Conservation (phyloP, 2,888 invertebrate genomes). For the Beris chalybata region DNA sequence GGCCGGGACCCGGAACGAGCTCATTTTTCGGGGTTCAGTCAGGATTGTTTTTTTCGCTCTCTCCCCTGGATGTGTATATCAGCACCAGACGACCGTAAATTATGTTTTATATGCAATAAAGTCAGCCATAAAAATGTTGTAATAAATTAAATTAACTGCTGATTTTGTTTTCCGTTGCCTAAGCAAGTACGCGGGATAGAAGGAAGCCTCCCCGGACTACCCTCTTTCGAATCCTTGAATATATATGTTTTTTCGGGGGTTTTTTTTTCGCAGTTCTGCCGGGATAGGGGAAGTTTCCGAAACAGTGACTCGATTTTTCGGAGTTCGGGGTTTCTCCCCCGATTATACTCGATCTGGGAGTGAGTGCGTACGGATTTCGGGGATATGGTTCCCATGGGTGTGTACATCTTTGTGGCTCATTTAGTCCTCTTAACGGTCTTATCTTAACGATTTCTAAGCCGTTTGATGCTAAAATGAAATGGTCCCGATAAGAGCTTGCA, state of each 20-base stretch:
- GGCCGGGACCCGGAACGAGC: too few relatives aligned
- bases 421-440: conserved; percentile 35
- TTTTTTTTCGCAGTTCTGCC: neutral
- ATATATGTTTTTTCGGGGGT: neutral
- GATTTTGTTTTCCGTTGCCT: conserved; percentile 49
- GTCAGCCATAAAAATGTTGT: conserved; percentile 58
- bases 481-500: conserved; percentile 33
- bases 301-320: neutral
- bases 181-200: neutral
- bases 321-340: neutral
- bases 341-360: neutral
- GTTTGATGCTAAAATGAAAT: conserved; percentile 31
- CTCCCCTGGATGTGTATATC: conserved; percentile 34
- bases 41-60: too few relatives aligned
- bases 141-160: conserved; percentile 59
- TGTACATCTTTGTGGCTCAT: conserved; percentile 35
- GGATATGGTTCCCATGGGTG: conserved; percentile 5
- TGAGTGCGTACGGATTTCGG: too few relatives aligned
- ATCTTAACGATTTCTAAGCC: conserved; percentile 39
- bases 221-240: neutral
- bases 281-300: neutral
- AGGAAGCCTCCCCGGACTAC: neutral
- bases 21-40: too few relatives aligned
- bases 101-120: conserved; percentile 59
- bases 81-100: conserved; percentile 52